These are phyloP conservation scores for Anguilla rostrata DNA, from an alignment of 2,113 vertebrate genomes.

Conservation along the genomic window DNA sequence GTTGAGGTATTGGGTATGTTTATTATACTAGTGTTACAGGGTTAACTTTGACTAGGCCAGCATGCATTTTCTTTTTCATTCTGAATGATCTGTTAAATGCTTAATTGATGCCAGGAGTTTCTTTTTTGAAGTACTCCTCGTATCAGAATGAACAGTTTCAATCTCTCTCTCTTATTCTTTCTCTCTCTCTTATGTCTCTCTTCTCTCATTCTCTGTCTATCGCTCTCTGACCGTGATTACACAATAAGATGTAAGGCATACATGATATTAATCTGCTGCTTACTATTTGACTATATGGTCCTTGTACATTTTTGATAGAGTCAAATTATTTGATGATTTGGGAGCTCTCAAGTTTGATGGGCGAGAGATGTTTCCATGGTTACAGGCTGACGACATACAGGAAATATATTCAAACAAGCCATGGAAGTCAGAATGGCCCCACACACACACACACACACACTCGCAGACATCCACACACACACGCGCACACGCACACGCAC, in stretches of 20 bases:
- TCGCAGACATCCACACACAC: too few relatives aligned
- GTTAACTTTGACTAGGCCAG: slow-evolving; percentile 12
- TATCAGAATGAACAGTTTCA: slow-evolving; percentile 4
- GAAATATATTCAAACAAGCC: slow-evolving; percentile 14
- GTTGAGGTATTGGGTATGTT: slow-evolving; percentile 8
- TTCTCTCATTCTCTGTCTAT: background rate
- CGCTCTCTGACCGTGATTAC: background rate
- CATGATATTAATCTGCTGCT: background rate
- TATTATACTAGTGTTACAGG: background rate
- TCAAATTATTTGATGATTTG: slow-evolving; percentile 12
- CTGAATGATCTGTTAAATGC: slow-evolving; percentile 32
- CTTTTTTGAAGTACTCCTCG: slow-evolving; percentile 37
- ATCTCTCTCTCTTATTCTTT: background rate
- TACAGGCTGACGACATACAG: slow-evolving; percentile 21
- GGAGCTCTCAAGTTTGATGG: slow-evolving; percentile 17
- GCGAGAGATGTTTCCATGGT: slow-evolving; percentile 28
- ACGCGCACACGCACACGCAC: background rate
- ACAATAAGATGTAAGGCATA: background rate
- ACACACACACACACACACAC: too few relatives aligned
- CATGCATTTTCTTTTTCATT: slow-evolving; percentile 30
- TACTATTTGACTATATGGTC: background rate
- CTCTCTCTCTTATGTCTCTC: too few relatives aligned
- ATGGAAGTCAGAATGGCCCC: too few relatives aligned
- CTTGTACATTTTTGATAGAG: background rate
- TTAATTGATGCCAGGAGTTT: slow-evolving; percentile 17